Evolutionary conservation across 2,797 vertebrate species (phyloP), one percentile per base, ranked within the genome.

Genomic region (Enteromius afrohamiltoni): DNA sequence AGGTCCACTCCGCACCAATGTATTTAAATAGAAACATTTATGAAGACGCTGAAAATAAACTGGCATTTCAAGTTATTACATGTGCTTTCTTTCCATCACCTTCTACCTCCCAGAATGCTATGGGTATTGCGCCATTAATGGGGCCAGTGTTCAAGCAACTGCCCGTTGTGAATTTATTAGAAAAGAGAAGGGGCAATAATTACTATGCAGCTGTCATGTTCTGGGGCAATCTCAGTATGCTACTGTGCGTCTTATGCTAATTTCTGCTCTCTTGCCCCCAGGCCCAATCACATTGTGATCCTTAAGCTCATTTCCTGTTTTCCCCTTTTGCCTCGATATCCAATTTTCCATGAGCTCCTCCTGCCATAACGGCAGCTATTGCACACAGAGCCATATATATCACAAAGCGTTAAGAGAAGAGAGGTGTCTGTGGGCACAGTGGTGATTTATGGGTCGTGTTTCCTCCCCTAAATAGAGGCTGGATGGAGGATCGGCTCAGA

Each of bases 391-490:
- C 87, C 85, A 85, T 78, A 88, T 88, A 79, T 84, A 88, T 88
- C 85, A 85, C 58, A 47, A 58, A 60, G 75, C 37, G 78, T 70
- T 70, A 40, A 83, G 69, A 70, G 62, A 83, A 83, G 82, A 77
- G 74, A 83, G 67, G 82, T 83, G 82, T 83, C 82, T 40, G 40
- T 78, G 82, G 69, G 29, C 80, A 49, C 53, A 13, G 70, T 49
- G 9, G 60, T 88, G 85, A 88, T 88, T 88, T 86, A 88, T 88
- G 85, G 80, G n/a, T 34, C 51, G 51, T 29, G 64, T 85, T 85
- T 83, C 74, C 78, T 73, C 26, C 58, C 80, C 84, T 75, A 86
- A 88, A 86, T 83, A 88, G 82, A 86, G 80, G 47, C 73, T 67
- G 78, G 85, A 84, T 78, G 67, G 78, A 78, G 82, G 64, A 80